Percentiles rank a stretch among this genome's conserved stretches.
Evolutionary conservation across 2,888 invertebrate genomes (phyloP).

Genomic region (Actias luna): DNA sequence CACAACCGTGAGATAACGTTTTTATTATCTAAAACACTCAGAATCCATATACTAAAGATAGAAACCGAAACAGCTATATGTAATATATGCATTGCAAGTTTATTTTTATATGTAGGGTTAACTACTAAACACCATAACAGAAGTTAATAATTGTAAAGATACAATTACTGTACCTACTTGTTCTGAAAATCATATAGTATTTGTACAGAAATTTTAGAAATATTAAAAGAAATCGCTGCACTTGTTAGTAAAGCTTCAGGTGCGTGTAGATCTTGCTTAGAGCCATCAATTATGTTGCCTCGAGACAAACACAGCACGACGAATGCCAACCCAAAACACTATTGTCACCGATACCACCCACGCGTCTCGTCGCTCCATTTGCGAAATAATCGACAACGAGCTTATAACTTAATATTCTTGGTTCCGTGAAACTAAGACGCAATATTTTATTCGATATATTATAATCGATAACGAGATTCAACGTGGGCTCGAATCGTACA

Average conservation of each 20-base stretch:
- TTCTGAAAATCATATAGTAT: not conserved
- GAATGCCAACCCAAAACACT: conserved; percentile 78
- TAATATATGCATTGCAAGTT: too few species aligned
- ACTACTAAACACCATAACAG: too few species aligned
- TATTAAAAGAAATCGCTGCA: not conserved
- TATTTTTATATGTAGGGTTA: too few species aligned
- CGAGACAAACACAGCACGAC: conserved; percentile 63
- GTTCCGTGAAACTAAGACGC: not conserved
- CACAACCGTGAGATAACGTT: not conserved
- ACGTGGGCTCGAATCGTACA: too few species aligned
- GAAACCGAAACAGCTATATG: not conserved
- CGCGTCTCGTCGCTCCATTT: conserved; percentile 46
- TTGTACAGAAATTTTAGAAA: not conserved
- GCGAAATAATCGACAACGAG: conserved; percentile 33
- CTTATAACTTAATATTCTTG: conserved; percentile 26
- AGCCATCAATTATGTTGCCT: conserved; percentile 69
- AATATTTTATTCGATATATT: too few species aligned
- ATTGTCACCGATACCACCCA: conserved; percentile 74
- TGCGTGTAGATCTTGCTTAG: too few species aligned
- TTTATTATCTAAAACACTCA: not conserved
- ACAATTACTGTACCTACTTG: not conserved
- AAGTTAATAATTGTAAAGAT: too few species aligned
- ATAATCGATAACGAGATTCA: too few species aligned
- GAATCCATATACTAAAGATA: not conserved
- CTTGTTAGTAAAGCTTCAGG: conserved; percentile 14